Conservation (phyloP, 2,797 vertebrate genomes). For the Acanthopagrus latus region DNA sequence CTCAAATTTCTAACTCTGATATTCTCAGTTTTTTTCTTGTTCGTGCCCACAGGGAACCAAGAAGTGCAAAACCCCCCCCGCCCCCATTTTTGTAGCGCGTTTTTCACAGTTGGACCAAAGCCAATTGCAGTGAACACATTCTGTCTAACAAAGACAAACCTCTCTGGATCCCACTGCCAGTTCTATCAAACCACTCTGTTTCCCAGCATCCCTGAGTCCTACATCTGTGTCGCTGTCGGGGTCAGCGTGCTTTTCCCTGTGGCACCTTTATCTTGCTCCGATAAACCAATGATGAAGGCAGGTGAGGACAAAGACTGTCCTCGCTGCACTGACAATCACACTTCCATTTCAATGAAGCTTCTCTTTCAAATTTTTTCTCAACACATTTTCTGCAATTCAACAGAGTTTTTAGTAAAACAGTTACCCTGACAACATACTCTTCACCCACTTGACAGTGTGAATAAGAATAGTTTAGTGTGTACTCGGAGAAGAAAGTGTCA, state of each 20-base stretch:
- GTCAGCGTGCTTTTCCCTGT: constrained; percentile 2
- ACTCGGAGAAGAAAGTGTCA: constrained; percentile 13
- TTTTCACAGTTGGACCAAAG: not conserved
- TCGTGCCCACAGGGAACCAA: not conserved
- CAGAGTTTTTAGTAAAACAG: constrained; percentile 7
- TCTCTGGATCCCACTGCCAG: not conserved
- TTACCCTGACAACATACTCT: constrained; percentile 56
- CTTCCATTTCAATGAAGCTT: constrained; percentile 7
- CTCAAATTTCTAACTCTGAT: too few relatives aligned
- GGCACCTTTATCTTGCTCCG: constrained; percentile 6
- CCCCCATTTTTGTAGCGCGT: not conserved
- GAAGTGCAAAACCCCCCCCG: not conserved
- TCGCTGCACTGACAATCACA: not conserved
- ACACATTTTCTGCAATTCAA: not conserved
- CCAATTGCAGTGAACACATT: not conserved
- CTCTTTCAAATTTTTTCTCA: not conserved
- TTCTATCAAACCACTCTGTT: not conserved
- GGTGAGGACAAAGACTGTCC: not conserved
- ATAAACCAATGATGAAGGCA: constrained; percentile 7
- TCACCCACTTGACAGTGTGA: not conserved
- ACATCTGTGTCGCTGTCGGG: not conserved
- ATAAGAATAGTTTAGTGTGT: constrained; percentile 3
- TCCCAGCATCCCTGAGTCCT: not conserved
- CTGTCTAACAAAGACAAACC: constrained; percentile 1
- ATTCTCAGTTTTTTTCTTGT: not conserved